Conservation (phyloP, 2,797 vertebrate genomes). For the Momotus momota region DNA sequence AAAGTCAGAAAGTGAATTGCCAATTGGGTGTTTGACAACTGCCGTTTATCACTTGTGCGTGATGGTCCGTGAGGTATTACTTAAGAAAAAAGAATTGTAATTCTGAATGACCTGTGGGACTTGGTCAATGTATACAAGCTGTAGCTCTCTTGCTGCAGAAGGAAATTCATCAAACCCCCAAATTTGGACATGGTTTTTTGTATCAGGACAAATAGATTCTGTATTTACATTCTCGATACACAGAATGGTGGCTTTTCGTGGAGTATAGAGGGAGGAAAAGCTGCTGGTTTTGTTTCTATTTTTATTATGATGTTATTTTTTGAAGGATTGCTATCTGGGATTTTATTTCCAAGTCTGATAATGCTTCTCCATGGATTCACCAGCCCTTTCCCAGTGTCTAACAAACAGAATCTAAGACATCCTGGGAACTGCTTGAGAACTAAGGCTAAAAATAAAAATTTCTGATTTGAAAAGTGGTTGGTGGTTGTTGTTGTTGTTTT, state of each 20-base stretch:
- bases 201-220: not conserved
- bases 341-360: not conserved
- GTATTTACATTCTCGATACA: not conserved
- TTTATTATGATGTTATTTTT: not conserved
- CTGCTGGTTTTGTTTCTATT: not conserved
- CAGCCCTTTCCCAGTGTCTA: not conserved
- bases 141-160: not conserved
- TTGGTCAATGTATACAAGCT: not conserved
- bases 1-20: slow-evolving; percentile 22
- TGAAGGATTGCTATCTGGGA: not conserved
- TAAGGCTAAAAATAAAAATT: not conserved
- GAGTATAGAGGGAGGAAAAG: not conserved
- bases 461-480: not conserved
- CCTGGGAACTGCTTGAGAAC: not conserved
- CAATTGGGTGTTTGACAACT: slow-evolving; percentile 4
- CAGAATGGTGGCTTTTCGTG: not conserved
- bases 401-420: not conserved
- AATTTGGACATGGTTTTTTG: not conserved
- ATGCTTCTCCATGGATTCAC: not conserved
- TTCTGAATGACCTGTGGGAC: slow-evolving; percentile 10
- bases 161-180: not conserved
- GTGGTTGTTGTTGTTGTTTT: not conserved
- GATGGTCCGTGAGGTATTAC: not conserved
- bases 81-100: slow-evolving; percentile 16
- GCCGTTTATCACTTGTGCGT: not conserved